Percentiles rank a stretch among this genome's conserved stretches.
These are phyloP conservation scores for Vombatus ursinus DNA, from an alignment of 2,113 vertebrate genomes.

Conservation along the genomic window DNA sequence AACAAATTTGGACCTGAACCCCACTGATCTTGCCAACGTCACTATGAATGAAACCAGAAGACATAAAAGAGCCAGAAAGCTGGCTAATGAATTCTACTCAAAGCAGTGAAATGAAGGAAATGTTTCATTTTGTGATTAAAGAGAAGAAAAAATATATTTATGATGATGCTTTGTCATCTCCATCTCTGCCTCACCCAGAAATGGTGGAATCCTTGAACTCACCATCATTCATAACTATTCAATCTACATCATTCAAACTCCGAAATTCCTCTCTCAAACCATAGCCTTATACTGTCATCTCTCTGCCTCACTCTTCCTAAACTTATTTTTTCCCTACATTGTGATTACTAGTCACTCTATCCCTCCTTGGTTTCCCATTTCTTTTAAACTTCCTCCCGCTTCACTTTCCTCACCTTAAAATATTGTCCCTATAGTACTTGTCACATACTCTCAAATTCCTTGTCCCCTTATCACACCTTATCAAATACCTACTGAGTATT, in stretches of 20 bases:
- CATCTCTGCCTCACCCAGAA: too few relatives aligned
- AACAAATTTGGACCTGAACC: background rate
- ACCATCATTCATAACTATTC: background rate
- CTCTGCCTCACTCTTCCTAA: background rate
- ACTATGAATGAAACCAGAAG: background rate
- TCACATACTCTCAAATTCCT: background rate
- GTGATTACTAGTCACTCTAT: background rate
- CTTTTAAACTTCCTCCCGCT: background rate
- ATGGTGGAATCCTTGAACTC: background rate
- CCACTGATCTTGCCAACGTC: background rate
- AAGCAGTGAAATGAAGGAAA: too few relatives aligned
- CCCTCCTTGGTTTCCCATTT: background rate
- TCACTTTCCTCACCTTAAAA: background rate
- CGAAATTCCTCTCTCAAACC: background rate
- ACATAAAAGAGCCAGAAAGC: background rate
- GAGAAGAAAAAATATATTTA: background rate
- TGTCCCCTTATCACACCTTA: background rate
- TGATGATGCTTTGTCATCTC: background rate
- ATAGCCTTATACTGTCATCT: background rate
- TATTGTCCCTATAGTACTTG: background rate
- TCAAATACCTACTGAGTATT: background rate
- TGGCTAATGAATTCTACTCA: background rate
- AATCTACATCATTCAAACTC: background rate
- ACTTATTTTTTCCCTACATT: background rate
- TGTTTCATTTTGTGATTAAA: too few relatives aligned